Evolutionary conservation across 2,888 invertebrate genomes (phyloP), one percentile per base, ranked within the genome.

Genomic region (Chaetoderma sp.): DNA sequence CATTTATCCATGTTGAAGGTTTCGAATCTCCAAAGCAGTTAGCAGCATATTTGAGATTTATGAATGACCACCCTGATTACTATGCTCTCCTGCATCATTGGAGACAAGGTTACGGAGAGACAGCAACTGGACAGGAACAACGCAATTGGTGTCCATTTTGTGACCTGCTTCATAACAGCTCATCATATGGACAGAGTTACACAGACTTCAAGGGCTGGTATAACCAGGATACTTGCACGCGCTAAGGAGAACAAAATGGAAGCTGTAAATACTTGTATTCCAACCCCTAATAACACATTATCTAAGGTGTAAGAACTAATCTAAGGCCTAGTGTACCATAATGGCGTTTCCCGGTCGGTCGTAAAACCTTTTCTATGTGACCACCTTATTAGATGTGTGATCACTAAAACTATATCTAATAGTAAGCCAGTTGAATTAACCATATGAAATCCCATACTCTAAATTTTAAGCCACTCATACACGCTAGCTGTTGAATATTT

Each of bases 181-280:
- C 52, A 8, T 32, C 28, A 28, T 33, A 28, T 16, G 4, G n/a
- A 2, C 52, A 52, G 30, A 32, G 32, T 30, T 52, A 52, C 52
- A 52, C 52, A 13, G 52, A 52, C 52, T 52, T 52, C 16, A 52
- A 52, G 23, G n/a, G 52, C 28, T 52, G 52, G 52, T 52, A 52
- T 52, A 10, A 4, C 13, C 4, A 30, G 23, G 52, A 52, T 2
- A n/a, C 32, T 1, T 52, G 52, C 32, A 23, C 16, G 27, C 21
- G 49, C 49, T 47, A 18, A 42, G 21, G 2, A 42, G 42, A 2
- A 4, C 21, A 42, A 42, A 18, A 42, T 42, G 21, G 42, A 5
- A n/a, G n/a, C n/a, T n/a, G n/a, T n/a, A n/a, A n/a, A n/a, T n/a
- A n/a, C n/a, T n/a, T n/a, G n/a, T n/a, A n/a, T n/a, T n/a, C n/a